Conservation (phyloP, 2,888 invertebrate species). For the Polyploca ridens region DNA sequence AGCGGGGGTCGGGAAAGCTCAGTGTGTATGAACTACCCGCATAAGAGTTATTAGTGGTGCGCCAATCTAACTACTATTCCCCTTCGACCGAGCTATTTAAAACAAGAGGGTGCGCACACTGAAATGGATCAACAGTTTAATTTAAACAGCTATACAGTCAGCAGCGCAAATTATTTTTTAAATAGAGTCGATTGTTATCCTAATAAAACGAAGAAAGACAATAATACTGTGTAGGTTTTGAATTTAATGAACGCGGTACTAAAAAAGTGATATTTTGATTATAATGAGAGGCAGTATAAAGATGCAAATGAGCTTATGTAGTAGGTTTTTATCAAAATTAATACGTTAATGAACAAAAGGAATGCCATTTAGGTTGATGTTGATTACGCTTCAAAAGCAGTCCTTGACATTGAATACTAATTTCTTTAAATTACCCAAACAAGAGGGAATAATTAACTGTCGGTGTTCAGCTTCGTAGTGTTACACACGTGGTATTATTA, state of each 20-base stretch:
- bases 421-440: too few species aligned
- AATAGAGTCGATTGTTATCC: not conserved
- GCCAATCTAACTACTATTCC: slow-evolving; percentile 73
- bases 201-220: not conserved
- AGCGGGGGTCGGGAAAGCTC: slow-evolving; percentile 45
- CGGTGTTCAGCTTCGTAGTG: not conserved
- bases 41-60: slow-evolving; percentile 72
- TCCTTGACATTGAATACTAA: not conserved
- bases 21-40: slow-evolving; percentile 66
- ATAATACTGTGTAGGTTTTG: too few species aligned
- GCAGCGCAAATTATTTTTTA: slow-evolving; percentile 4
- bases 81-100: slow-evolving; percentile 66
- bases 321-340: too few species aligned
- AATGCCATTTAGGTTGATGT: not conserved
- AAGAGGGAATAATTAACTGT: not conserved
- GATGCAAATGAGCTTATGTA: too few species aligned
- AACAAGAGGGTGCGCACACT: slow-evolving; percentile 65
- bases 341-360: too few species aligned
- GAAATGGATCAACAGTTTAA: slow-evolving; percentile 60
- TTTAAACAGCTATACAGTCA: slow-evolving; percentile 27
- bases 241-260: too few species aligned
- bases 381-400: not conserved
- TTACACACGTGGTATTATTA: slow-evolving; percentile 20
- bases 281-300: too few species aligned
- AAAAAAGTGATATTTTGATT: too few species aligned